Base-by-base conservation (phyloP, 2,888 invertebrate genomes). In the Erebia aethiops region DNA sequence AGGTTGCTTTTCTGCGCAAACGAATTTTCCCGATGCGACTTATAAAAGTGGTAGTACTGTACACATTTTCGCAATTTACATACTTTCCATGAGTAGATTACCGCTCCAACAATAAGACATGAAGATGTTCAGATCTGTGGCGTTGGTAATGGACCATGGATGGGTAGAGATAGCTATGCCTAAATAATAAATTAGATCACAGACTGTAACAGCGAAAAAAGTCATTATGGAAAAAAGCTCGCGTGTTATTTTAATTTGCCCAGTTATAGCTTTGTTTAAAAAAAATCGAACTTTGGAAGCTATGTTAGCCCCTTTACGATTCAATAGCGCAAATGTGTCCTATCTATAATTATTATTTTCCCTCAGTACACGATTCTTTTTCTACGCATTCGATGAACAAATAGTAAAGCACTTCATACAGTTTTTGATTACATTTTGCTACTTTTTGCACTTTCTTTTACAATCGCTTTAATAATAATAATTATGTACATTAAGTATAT, bases 361-460 rank as follows among this genome's bases (percentile, higher is more conserved):
- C 54, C 41, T 69, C 60, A 52, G 49, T 60, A 67, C 69, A 58
- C 69, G 54, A 43, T 72, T 73, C 63, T 62, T 43, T 67, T 73
- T 71, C 43, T 49, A 46, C 58, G 58, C 65, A 54, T 58, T 63
- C n/a, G n/a, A 43, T 26, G 16, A 49, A 49, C 49, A 58, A 67
- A 67, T 67, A 67, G 57, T 67, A 61, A 67, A 35, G 67, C 67
- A 67, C 67, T 60, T 67, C 58, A 60, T 67, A 58, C 43, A 46
- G 58, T 61, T 60, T 61, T 66, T 14, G 16, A 63, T 76, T 70
- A 72, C 65, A 67, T 76, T 75, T 77, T 69, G 70, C 67, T 69
- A 66, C 72, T 66, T 73, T 64, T 69, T 70, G 73, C 73, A 72
- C 70, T 72, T 74, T 64, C 52, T 69, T 71, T 76, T 70, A 67